Conservation (phyloP, 2,113 vertebrate genomes). For the Tragelaphus imberbis region DNA sequence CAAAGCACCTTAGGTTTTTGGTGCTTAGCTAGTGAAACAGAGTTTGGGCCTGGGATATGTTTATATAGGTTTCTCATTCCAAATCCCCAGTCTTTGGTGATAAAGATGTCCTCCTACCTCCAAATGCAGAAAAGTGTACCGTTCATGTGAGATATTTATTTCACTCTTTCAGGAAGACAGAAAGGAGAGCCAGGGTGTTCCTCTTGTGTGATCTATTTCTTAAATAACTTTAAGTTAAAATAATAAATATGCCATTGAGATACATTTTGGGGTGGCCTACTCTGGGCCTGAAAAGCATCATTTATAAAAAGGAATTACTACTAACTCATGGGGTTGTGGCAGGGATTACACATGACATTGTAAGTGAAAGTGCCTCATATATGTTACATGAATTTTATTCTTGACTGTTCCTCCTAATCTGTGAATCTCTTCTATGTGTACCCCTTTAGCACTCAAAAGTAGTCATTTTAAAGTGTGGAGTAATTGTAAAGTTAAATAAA, state of each 20-base stretch:
- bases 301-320: neutral
- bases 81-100: neutral
- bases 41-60: neutral
- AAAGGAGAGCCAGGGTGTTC: neutral
- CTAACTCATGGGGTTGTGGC: neutral
- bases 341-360: neutral
- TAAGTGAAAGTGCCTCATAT: neutral
- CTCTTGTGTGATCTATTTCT: neutral
- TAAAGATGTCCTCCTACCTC: neutral
- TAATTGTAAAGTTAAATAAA: neutral
- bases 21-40: neutral
- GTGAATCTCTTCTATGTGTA: neutral
- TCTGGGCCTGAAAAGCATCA: neutral
- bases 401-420: neutral
- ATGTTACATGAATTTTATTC: neutral
- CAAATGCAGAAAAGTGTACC: neutral
- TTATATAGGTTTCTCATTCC: neutral
- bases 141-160: too few species aligned
- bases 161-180: neutral
- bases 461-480: neutral
- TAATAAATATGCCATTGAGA: neutral
- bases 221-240: neutral
- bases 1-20: neutral
- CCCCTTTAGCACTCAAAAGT: neutral
- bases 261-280: neutral